Base-by-base conservation (phyloP, 2,888 invertebrate species). In the Clitarchus hookeri region DNA sequence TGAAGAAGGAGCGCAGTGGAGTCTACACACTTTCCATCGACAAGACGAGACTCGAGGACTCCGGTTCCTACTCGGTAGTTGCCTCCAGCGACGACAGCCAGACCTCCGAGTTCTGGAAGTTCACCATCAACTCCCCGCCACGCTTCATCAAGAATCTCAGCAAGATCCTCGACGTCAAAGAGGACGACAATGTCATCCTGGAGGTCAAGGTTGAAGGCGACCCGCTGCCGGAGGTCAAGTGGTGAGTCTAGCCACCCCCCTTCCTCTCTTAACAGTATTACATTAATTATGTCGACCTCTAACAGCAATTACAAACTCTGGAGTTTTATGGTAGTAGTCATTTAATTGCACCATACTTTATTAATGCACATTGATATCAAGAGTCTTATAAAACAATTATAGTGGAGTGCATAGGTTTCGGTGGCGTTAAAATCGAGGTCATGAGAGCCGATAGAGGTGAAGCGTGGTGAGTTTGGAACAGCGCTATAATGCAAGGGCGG, bases 21-120 rank as follows among this genome's bases (percentile, higher is more conserved):
- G 93, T 94, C 44, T 95, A 96, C 90, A 94, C 94, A 86, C 92
- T 97, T 87, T 93, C 94, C 84, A 95, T 97, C 86, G 94, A 95
- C 88, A 94, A 95, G 84, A 93, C 96, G 79, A 94, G 93, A 89
- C 93, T 96, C 84, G 95, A 95, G 0, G 98, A 98, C 90, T 93
- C 95, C 23, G 98, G 98, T 4, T 96, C 97, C 0, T 98, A 97
- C 91, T 97, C 97, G 0, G 84, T 86, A 6, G 95, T 96, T 0
- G 97, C 97, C 0, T 94, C 95, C 86, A 98, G 98, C 90, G 97
- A 97, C 89, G 93, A 98, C 88, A 97, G 96, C 90, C 97, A 98
- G 91, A 96, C 97, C 87, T 97, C 98, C 0, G 97, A 98, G 90
- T 97, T 97, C 91, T 98, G 97, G 95, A 96, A 96, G 90, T 94